Conservation (phyloP, 2,888 invertebrate species). For the Chymomyza amoena region DNA sequence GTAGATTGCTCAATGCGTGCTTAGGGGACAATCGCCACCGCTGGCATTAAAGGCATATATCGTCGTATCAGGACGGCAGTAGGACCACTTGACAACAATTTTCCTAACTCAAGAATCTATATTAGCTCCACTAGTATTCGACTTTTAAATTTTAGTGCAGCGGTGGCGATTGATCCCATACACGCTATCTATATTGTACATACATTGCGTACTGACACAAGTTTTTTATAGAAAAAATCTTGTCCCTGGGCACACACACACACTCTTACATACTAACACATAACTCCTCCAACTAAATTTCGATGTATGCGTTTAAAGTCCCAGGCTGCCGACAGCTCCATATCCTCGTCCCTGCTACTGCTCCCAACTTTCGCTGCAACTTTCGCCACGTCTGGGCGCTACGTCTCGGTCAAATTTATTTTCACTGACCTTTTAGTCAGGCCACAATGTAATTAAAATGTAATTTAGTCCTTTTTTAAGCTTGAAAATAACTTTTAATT, state of each 20-base stretch:
- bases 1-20: too few relatives aligned
- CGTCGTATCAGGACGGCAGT: too few relatives aligned
- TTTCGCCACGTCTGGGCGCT: background rate
- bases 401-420: conserved; percentile 33
- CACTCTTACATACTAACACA: background rate
- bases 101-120: too few relatives aligned
- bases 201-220: too few relatives aligned
- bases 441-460: conserved; percentile 54
- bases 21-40: too few relatives aligned
- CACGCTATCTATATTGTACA: too few relatives aligned
- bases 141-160: too few relatives aligned
- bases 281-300: background rate
- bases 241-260: conserved; percentile 11
- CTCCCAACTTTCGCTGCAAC: background rate
- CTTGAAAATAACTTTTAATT: conserved; percentile 45
- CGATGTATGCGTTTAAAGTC: background rate
- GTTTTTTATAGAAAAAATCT: conserved; percentile 14
- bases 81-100: too few relatives aligned
- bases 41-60: too few relatives aligned
- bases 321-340: background rate
- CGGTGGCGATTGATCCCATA: too few relatives aligned
- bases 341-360: conserved; percentile 5
- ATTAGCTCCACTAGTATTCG: too few relatives aligned
- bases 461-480: conserved; percentile 36
- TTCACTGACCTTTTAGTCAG: conserved; percentile 34